Conservation (phyloP, 2,113 vertebrate genomes). For the Rhinoderma darwinii region DNA sequence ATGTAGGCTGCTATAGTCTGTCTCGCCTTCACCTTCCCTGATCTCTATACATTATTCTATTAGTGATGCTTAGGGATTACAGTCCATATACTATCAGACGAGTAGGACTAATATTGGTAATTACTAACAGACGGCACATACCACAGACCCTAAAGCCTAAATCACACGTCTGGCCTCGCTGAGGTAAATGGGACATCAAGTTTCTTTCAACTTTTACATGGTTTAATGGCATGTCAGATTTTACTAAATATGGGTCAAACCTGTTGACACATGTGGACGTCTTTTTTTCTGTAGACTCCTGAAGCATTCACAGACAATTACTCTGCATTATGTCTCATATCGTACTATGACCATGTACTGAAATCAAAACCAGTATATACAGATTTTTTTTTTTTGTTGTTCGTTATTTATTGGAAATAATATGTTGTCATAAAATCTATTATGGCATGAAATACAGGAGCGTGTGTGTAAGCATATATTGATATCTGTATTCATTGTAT, state of each 20-base stretch:
- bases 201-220: slow-evolving; percentile 6
- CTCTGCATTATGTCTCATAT: not conserved
- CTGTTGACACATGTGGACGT: not conserved
- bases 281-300: not conserved
- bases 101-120: not conserved
- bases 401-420: no score
- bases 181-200: slow-evolving; percentile 44
- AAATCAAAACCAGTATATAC: no score
- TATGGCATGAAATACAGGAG: no score
- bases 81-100: not conserved
- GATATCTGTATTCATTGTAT: no score
- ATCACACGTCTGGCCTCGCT: slow-evolving; percentile 21
- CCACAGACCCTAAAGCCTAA: not conserved
- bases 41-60: not conserved
- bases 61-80: not conserved
- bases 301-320: slow-evolving; percentile 16
- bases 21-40: not conserved
- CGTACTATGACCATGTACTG: not conserved
- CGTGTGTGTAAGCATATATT: no score
- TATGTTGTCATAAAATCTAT: no score
- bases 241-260: slow-evolving; percentile 14
- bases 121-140: not conserved
- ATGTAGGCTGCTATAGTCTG: not conserved
- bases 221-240: slow-evolving; percentile 18
- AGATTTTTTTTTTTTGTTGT: no score